phyloP scores from a whole-genome alignment of 2,888 invertebrate genomes.

The Glaucopsyche alexis region DNA sequence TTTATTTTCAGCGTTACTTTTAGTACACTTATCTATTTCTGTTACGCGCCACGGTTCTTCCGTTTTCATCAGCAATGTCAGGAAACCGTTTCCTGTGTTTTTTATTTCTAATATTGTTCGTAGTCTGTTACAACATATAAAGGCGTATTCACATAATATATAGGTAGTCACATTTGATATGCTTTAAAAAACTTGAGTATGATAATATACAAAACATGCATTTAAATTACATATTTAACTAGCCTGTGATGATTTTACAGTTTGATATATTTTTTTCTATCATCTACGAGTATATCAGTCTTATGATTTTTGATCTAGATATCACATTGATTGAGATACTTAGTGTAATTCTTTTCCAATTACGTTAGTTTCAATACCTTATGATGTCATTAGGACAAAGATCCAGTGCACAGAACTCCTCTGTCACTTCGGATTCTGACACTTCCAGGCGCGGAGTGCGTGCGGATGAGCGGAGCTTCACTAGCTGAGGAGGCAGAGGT shows the following conservation, averaged over 20 bases:
- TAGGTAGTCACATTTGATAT: too few relatives aligned
- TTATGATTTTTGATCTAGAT: too few relatives aligned
- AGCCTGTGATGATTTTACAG: too few relatives aligned
- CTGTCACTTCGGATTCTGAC: slow-evolving; percentile 44
- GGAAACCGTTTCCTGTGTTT: background rate
- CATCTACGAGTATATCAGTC: too few relatives aligned
- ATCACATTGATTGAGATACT: too few relatives aligned
- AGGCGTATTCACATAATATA: too few relatives aligned
- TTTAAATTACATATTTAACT: too few relatives aligned
- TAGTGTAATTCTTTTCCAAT: too few relatives aligned
- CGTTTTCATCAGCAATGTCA: background rate
- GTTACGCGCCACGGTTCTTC: background rate
- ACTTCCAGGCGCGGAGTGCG: slow-evolving; percentile 43
- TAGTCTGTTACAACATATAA: background rate
- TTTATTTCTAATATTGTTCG: background rate
- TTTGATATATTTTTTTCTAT: too few relatives aligned
- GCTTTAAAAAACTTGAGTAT: too few relatives aligned
- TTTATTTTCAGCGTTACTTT: background rate
- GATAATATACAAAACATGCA: too few relatives aligned
- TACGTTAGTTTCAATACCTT: slow-evolving; percentile 43
- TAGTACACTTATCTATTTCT: background rate
- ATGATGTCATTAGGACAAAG: slow-evolving; percentile 48
- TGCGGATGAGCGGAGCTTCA: slow-evolving; percentile 43
- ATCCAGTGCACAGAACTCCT: slow-evolving; percentile 52
- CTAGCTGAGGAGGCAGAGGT: slow-evolving; percentile 45